These are phyloP conservation scores for Acanthosepion esculentum DNA, from an alignment of 2,888 invertebrate genomes.

Conservation along the genomic window DNA sequence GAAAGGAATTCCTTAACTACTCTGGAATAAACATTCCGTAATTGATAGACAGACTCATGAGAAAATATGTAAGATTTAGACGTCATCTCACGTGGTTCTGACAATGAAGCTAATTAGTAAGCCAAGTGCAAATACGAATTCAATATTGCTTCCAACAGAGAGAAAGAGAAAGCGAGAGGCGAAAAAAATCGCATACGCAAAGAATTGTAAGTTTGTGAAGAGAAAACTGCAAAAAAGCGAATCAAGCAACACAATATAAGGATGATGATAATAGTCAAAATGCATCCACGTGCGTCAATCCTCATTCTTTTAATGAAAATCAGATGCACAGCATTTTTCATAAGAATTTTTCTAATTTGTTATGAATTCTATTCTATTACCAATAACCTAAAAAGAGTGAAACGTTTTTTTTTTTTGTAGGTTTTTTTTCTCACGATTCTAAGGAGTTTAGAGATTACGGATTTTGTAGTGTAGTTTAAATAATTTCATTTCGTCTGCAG, in stretches of 20 bases:
- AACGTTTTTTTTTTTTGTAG: too few relatives aligned
- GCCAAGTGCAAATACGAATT: not conserved
- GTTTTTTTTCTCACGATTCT: too few relatives aligned
- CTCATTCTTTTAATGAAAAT: not conserved
- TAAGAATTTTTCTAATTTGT: too few relatives aligned
- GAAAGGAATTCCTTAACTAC: constrained; percentile 4
- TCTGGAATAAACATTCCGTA: not conserved
- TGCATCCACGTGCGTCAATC: not conserved
- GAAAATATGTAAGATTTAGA: constrained; percentile 33
- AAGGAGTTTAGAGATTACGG: too few relatives aligned
- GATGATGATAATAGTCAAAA: not conserved
- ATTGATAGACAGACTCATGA: not conserved
- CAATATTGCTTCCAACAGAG: not conserved
- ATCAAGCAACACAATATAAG: not conserved
- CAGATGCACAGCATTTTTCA: too few relatives aligned
- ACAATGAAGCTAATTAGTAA: constrained; percentile 33
- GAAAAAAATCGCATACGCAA: not conserved
- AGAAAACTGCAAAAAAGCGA: not conserved
- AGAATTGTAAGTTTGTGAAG: not conserved
- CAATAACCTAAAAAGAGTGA: too few relatives aligned
- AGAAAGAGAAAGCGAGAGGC: not conserved
- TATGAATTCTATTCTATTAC: too few relatives aligned
- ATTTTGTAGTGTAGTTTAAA: too few relatives aligned
- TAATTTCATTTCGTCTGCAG: too few relatives aligned
- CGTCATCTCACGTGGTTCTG: not conserved